Evolutionary conservation across 2,888 invertebrate species (phyloP).

Genomic region (Xanthorhoe designata): DNA sequence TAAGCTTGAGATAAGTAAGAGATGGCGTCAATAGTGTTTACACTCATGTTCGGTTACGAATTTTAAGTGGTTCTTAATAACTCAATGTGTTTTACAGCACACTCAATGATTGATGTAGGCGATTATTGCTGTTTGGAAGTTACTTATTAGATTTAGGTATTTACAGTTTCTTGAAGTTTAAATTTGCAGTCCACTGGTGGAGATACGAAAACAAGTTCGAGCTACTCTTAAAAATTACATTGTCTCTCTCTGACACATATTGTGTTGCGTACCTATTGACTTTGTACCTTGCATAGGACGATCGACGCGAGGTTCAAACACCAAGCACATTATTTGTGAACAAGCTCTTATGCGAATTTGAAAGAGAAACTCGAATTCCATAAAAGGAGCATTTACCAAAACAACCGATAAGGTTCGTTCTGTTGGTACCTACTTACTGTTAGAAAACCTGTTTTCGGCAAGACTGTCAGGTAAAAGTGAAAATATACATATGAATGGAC

Average conservation of each 20-base stretch:
- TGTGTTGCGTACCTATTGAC: too few species aligned
- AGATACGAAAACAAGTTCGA: neutral
- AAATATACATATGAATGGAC: too few species aligned
- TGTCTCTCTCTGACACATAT: too few species aligned
- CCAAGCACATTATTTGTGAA: too few species aligned
- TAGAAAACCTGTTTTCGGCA: neutral
- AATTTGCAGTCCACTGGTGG: neutral
- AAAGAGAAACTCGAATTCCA: neutral
- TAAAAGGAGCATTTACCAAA: neutral
- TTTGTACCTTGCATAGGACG: too few species aligned
- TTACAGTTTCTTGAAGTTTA: constrained; percentile 2
- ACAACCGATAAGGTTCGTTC: neutral
- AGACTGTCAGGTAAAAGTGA: neutral
- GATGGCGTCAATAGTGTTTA: constrained; percentile 45
- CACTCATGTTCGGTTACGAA: constrained; percentile 13
- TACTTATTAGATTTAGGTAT: constrained; percentile 9
- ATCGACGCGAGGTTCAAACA: too few species aligned
- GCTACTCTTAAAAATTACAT: neutral
- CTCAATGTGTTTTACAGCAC: constrained; percentile 4
- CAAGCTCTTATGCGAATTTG: too few species aligned
- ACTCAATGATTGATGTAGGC: constrained; percentile 6
- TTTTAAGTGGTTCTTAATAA: constrained; percentile 11
- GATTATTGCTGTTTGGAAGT: constrained; percentile 3
- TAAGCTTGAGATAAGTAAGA: neutral
- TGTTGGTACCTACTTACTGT: neutral